Base-by-base conservation (phyloP, 2,113 vertebrate genomes). In the Gadus chalcogrammus region DNA sequence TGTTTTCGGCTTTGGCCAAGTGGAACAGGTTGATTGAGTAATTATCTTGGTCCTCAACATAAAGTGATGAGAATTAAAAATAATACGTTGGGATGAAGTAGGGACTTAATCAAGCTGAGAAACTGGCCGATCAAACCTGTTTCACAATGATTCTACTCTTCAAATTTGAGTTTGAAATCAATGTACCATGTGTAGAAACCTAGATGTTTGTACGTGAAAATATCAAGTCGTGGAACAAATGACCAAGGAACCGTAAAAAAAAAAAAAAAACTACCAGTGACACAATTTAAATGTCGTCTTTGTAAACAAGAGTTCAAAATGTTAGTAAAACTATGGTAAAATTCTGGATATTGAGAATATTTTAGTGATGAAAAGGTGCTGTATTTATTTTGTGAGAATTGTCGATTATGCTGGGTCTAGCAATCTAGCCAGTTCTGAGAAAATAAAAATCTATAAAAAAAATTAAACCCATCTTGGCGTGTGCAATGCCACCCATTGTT, bases 171-270 rank as follows among this genome's bases (percentile, higher is more conserved):
- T 88, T 68, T 82, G 78, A 87, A 89, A 81, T 90, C 80, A 89
- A 84, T 88, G 94, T 96, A 93, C 87, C 6, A 90, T 95, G 93
- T 92, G 93, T 95, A 95, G 93, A 93, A 94, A 91, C 89, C 78
- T 94, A 94, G 93, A 91, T 93, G 94, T 97, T 95, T 95, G 94
- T 96, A 94, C 6, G 85, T 94, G 89, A 90, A 89, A 87, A 90
- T 83, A 88, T 88, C 85, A 88, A 89, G 87, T 90, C 91, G 90
- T 93, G 91, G 82, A 87, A 88, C 88, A 85, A 89, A 88, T 82
- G 66, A 76, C 84, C 74, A 85, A 85, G 82, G 88, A 81, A 48
- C 42, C 5, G 31, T 35, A 48, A 13, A 13, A 48, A 48, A 48
- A 48, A 48, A 89, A 74, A 79, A 69, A 75, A 59, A 65, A 74